phyloP scores from a whole-genome alignment of 2,113 vertebrate genomes.

The Macrotus californicus region DNA sequence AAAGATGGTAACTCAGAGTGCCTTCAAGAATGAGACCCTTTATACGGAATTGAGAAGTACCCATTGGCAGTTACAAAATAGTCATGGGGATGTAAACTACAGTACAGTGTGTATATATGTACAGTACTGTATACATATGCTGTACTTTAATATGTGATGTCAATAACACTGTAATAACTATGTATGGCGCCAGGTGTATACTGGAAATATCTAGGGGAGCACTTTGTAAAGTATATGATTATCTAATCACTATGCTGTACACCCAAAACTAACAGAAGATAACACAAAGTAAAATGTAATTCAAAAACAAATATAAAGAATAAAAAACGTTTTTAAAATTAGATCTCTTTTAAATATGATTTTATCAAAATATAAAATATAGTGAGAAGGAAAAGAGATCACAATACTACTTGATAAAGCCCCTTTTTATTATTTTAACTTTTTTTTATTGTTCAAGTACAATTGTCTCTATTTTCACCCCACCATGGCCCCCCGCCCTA shows the following conservation, averaged over 20 bases:
- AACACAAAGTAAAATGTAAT: not conserved
- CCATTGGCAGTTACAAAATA: not conserved
- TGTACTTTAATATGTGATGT: not conserved
- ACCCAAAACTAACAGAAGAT: not conserved
- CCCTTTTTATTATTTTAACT: not conserved
- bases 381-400: slow-evolving; percentile 49
- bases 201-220: not conserved
- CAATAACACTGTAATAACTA: not conserved
- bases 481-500: too few relatives aligned
- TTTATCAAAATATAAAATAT: slow-evolving; percentile 72
- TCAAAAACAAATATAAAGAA: not conserved
- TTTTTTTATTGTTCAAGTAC: too few relatives aligned
- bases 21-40: slow-evolving; percentile 33
- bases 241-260: not conserved
- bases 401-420: slow-evolving; percentile 26
- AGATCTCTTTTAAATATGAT: slow-evolving; percentile 55
- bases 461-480: too few relatives aligned
- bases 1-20: not conserved
- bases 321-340: not conserved
- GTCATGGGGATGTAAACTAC: not conserved
- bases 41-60: slow-evolving; percentile 16
- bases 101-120: not conserved
- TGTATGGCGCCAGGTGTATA: not conserved
- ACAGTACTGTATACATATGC: too few relatives aligned
- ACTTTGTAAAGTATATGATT: not conserved